Evolutionary conservation across 1,140 invertebrate genomes (phyloP).

Genomic region (Drosophila asahinai): DNA sequence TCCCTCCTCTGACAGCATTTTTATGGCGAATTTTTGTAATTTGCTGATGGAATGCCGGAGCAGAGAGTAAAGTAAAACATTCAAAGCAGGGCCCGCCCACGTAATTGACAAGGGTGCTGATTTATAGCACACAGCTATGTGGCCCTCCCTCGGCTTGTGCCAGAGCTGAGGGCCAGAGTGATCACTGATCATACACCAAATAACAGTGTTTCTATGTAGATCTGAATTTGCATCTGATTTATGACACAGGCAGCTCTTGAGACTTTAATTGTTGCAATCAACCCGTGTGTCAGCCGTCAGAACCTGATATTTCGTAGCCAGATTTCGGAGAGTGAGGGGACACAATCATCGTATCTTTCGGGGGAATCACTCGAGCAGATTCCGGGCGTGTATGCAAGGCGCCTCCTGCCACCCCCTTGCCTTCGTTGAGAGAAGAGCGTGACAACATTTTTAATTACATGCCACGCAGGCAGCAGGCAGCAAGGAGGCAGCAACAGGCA

Average conservation of each 20-base stretch:
- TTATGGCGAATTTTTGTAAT: constrained; percentile 30
- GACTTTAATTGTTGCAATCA: constrained; percentile 3
- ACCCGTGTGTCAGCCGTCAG: too few relatives aligned
- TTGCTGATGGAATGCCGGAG: constrained; percentile 16
- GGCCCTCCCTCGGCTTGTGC: too few relatives aligned
- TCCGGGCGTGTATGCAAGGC: too few relatives aligned
- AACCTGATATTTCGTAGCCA: neutral
- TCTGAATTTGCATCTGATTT: neutral
- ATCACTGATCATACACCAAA: constrained; percentile 6
- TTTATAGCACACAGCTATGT: constrained; percentile 26
- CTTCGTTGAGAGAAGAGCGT: constrained; percentile 28
- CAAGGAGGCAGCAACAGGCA: constrained; percentile 62
- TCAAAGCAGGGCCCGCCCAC: constrained; percentile 10
- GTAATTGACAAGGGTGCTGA: constrained; percentile 44
- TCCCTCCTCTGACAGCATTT: constrained; percentile 7
- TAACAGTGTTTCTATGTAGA: neutral
- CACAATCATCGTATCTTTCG: constrained; percentile 11
- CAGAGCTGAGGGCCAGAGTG: neutral
- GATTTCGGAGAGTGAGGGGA: neutral
- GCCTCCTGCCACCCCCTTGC: neutral
- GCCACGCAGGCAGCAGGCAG: constrained; percentile 15
- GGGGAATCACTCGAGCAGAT: constrained; percentile 25
- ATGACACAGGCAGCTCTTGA: neutral
- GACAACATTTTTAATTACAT: constrained; percentile 76
- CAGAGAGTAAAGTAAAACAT: constrained; percentile 9